A percentile compares a stretch with the other conserved stretches of the same genome.
phyloP scores from a whole-genome alignment of 37 sponge, comb jelly and placozoan species.

The Dysidea cf. avara region DNA sequence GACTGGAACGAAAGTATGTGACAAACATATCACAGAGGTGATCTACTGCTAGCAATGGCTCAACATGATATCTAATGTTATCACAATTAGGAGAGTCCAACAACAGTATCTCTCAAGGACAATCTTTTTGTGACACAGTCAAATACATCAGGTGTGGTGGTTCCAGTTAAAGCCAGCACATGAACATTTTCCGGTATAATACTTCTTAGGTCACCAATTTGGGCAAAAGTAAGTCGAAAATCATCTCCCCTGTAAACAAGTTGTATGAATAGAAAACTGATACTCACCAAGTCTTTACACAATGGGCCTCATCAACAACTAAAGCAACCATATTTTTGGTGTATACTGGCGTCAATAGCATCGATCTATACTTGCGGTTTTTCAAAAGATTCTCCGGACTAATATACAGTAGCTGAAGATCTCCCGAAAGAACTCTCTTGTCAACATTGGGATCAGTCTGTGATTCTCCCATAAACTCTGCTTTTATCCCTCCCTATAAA shows the following conservation, averaged over 20 bases:
- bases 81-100: neutral
- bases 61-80: conserved; percentile 1
- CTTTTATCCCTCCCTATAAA: neutral
- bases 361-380: neutral
- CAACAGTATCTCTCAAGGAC: neutral
- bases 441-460: neutral
- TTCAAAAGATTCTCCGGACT: conserved; percentile 11
- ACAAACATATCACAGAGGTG: neutral
- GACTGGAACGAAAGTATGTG: neutral
- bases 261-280: neutral
- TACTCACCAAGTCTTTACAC: conserved; percentile 10
- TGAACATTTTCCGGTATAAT: conserved; percentile 1
- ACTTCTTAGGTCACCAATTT: conserved; percentile 7
- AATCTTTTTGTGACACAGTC: neutral
- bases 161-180: conserved; percentile 4
- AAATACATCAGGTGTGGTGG: neutral
- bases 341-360: neutral
- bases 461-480: conserved; percentile 9
- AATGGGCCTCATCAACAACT: conserved; percentile 15
- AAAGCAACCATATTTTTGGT: conserved; percentile 1
- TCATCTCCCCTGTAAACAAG: conserved; percentile 9
- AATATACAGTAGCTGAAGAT: conserved; percentile 1
- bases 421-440: neutral
- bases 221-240: conserved; percentile 1
- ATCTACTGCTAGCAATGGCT: neutral